Evolutionary conservation across 1,140 invertebrate genomes (phyloP).

Genomic region (Diuraphis noxia): DNA sequence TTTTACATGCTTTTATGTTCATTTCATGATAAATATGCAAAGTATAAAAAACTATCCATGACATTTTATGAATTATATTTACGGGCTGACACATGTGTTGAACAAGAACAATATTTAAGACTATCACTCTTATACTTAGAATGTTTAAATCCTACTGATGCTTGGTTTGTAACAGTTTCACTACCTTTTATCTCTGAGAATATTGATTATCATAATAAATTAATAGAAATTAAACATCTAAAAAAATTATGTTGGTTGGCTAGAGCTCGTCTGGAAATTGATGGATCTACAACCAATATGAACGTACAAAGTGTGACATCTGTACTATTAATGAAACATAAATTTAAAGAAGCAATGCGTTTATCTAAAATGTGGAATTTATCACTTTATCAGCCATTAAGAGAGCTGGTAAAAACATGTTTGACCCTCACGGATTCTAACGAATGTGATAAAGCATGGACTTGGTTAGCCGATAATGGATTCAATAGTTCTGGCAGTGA

Average conservation of each 20-base stretch:
- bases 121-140: conserved; percentile 43
- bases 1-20: conserved; percentile 50
- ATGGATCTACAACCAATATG: conserved; percentile 26
- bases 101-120: conserved; percentile 45
- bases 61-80: conserved; percentile 50
- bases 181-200: conserved; percentile 7
- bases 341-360: conserved; percentile 33
- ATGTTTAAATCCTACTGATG: conserved; percentile 14
- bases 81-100: conserved; percentile 1
- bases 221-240: conserved; percentile 14
- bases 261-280: conserved; percentile 37
- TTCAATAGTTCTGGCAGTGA: conserved; percentile 13
- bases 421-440: neutral
- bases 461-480: conserved; percentile 41
- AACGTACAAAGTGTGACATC: conserved; percentile 23
- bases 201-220: neutral
- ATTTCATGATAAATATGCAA: conserved; percentile 36
- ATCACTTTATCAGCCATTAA: conserved; percentile 27
- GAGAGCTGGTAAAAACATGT: conserved; percentile 43
- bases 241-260: conserved; percentile 48
- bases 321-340: conserved; percentile 44
- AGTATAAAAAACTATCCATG: conserved; percentile 41
- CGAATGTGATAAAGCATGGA: conserved; percentile 38
- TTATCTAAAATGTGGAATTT: conserved; percentile 49
- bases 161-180: conserved; percentile 39